These are phyloP conservation scores for Hartigia nigra DNA, from an alignment of 2,888 invertebrate genomes.

Conservation along the genomic window DNA sequence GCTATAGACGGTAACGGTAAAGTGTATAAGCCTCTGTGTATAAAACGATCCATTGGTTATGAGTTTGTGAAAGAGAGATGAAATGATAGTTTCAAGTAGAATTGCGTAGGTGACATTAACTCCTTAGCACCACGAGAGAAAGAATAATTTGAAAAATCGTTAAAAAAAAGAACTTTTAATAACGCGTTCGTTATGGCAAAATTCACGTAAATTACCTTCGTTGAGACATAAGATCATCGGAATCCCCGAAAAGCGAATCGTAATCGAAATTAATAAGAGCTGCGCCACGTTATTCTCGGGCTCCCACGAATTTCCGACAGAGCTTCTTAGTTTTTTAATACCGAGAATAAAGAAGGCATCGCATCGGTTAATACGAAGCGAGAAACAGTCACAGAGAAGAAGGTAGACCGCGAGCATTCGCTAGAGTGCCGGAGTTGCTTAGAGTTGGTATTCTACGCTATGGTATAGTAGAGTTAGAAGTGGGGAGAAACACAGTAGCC, in stretches of 20 bases:
- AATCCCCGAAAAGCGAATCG: constrained; percentile 20
- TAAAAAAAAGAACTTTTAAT: neutral
- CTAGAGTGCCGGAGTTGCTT: neutral
- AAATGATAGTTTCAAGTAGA: neutral
- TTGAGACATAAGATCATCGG: constrained; percentile 12
- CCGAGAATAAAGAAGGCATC: constrained; percentile 61
- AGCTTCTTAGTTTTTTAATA: constrained; percentile 19
- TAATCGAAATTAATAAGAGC: constrained; percentile 1
- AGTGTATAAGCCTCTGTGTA: neutral
- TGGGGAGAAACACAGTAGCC: neutral
- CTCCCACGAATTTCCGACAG: constrained; percentile 15
- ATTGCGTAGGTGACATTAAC: neutral
- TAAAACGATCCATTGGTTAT: neutral
- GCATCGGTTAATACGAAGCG: constrained; percentile 61
- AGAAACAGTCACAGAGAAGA: neutral
- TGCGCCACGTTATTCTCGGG: constrained; percentile 56
- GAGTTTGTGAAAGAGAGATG: neutral
- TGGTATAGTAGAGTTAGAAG: neutral
- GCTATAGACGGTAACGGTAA: neutral
- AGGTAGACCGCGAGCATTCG: neutral
- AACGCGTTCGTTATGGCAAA: neutral
- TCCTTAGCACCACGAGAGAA: neutral
- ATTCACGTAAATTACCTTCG: constrained; percentile 20
- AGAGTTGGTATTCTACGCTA: neutral
- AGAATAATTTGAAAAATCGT: neutral